Percentiles rank a stretch among this genome's conserved stretches.
phyloP scores from a whole-genome alignment of 2,113 vertebrate genomes.

The Antechinus flavipes region DNA sequence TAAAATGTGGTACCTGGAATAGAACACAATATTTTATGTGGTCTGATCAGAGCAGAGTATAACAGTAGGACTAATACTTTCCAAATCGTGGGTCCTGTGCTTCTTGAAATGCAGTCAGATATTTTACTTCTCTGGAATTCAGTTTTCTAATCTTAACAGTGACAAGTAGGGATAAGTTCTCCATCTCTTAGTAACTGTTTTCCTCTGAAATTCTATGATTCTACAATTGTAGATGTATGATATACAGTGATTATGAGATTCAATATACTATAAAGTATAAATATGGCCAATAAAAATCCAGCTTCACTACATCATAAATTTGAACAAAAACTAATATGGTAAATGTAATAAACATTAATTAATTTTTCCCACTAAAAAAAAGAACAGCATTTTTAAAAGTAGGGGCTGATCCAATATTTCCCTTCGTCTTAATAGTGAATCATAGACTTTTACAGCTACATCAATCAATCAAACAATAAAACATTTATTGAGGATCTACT shows the following conservation, averaged over 20 bases:
- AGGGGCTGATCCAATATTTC: conserved; percentile 32
- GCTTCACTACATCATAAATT: background rate
- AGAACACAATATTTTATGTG: background rate
- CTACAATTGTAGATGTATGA: background rate
- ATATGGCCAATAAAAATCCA: background rate
- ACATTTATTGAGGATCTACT: background rate
- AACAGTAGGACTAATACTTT: background rate
- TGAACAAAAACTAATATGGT: background rate
- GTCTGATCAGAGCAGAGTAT: background rate
- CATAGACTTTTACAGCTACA: background rate
- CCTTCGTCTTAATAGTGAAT: background rate
- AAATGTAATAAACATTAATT: background rate
- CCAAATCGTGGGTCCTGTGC: background rate
- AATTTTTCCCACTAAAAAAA: conserved; percentile 27
- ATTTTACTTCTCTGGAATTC: background rate
- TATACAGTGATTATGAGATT: background rate
- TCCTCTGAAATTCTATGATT: background rate
- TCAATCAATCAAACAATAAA: background rate
- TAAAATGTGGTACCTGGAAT: background rate
- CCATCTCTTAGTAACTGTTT: background rate
- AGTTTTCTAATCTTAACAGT: background rate
- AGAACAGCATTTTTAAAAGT: background rate
- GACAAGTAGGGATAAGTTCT: background rate
- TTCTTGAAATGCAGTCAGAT: background rate
- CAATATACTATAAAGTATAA: background rate